Evolutionary conservation across 2,797 vertebrate species (phyloP).

Genomic region (Rhynchonycteris naso): DNA sequence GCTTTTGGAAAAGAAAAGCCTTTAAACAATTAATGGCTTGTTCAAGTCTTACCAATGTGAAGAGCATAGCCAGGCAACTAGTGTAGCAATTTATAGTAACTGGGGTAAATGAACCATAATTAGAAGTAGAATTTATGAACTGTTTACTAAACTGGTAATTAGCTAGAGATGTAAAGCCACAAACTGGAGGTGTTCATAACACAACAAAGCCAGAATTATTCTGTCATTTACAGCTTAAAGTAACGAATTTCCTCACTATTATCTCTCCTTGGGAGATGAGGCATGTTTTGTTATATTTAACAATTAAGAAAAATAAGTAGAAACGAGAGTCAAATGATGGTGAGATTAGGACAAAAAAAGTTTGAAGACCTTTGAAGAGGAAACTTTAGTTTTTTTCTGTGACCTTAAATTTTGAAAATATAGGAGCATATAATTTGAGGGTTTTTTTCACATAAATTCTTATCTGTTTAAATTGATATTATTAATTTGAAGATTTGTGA

Average conservation of each 20-base stretch:
- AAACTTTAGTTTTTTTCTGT: background rate
- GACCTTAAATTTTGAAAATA: background rate
- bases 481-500: background rate
- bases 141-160: conserved; percentile 76
- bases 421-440: background rate
- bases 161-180: conserved; percentile 45
- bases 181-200: conserved; percentile 24
- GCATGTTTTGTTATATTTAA: conserved; percentile 13
- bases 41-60: conserved; percentile 57
- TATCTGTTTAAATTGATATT: background rate
- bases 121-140: conserved; percentile 77
- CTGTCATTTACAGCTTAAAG: conserved; percentile 46
- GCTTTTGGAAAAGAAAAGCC: conserved; percentile 76
- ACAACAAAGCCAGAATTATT: conserved; percentile 28
- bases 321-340: background rate
- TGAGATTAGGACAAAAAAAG: background rate
- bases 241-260: background rate
- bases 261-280: background rate
- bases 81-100: conserved; percentile 65
- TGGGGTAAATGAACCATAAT: conserved; percentile 68
- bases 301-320: background rate
- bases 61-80: conserved; percentile 56
- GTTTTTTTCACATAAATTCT: background rate
- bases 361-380: background rate
- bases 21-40: conserved; percentile 77